These are phyloP conservation scores for Hyperoplus immaculatus DNA, from an alignment of 2,797 vertebrate species.

Conservation along the genomic window DNA sequence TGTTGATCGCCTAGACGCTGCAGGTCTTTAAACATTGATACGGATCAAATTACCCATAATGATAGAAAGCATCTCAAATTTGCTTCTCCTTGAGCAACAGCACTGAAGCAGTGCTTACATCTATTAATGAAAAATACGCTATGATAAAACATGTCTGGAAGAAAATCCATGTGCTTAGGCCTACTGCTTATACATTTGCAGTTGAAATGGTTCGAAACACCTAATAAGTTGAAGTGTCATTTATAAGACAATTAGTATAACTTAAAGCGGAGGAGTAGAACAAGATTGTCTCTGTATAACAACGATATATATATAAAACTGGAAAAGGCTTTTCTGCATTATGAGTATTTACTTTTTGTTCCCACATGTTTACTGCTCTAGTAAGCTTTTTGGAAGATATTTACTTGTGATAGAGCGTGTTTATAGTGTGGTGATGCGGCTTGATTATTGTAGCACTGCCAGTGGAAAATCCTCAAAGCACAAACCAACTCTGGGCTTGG, in stretches of 20 bases:
- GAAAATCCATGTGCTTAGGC: too few relatives aligned
- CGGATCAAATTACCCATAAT: background rate
- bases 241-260: background rate
- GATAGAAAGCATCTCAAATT: background rate
- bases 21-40: too few relatives aligned
- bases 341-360: background rate
- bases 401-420: background rate
- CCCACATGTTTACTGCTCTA: background rate
- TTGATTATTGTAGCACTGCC: background rate
- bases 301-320: too few relatives aligned
- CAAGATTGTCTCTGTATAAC: background rate
- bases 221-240: background rate
- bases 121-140: background rate
- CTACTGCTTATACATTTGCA: background rate
- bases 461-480: conserved; percentile 51
- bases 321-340: background rate
- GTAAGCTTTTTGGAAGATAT: background rate
- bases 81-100: background rate
- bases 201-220: background rate
- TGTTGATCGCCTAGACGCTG: too few relatives aligned
- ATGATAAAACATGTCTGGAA: fast-evolving
- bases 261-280: background rate
- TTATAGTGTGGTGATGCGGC: background rate
- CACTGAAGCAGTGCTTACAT: background rate
- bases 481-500: conserved; percentile 76